Percentiles rank a stretch among this genome's conserved stretches.
Conservation (phyloP, 2,888 invertebrate species). For the Phalera bucephala region DNA sequence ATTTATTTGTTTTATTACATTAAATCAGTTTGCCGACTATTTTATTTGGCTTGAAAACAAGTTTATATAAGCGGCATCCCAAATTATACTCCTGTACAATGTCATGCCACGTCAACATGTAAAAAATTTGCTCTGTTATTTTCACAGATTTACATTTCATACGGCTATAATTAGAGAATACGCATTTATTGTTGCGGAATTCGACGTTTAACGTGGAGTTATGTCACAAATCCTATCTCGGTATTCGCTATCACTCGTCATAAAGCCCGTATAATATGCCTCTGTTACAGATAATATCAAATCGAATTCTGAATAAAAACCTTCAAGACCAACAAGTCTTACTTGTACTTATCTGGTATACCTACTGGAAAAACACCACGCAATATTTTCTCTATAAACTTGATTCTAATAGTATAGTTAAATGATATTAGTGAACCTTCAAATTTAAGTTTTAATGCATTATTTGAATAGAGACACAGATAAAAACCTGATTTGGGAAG, state of each 20-base stretch:
- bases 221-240: conserved; percentile 45
- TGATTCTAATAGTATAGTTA: too few species aligned
- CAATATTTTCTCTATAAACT: too few species aligned
- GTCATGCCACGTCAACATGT: conserved; percentile 81
- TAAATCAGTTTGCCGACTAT: conserved; percentile 45
- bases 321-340: conserved; percentile 35
- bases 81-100: conserved; percentile 58
- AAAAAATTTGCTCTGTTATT: conserved; percentile 76
- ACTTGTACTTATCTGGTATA: conserved; percentile 26
- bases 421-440: too few species aligned
- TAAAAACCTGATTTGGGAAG: not conserved
- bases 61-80: conserved; percentile 38
- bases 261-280: conserved; percentile 14
- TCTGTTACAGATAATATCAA: conserved; percentile 17
- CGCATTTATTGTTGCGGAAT: conserved; percentile 70
- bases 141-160: conserved; percentile 79
- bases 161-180: conserved; percentile 78
- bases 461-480: too few species aligned
- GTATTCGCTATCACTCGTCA: conserved; percentile 14
- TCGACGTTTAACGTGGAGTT: conserved; percentile 61
- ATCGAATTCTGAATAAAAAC: conserved; percentile 30
- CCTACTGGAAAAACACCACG: conserved; percentile 36
- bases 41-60: conserved; percentile 38
- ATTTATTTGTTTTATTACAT: conserved; percentile 41
- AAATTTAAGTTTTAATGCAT: too few species aligned